Percentiles rank a stretch among this genome's conserved stretches.
phyloP scores from a whole-genome alignment of 2,113 vertebrate species.

The Ptychochromis oligacanthus region DNA sequence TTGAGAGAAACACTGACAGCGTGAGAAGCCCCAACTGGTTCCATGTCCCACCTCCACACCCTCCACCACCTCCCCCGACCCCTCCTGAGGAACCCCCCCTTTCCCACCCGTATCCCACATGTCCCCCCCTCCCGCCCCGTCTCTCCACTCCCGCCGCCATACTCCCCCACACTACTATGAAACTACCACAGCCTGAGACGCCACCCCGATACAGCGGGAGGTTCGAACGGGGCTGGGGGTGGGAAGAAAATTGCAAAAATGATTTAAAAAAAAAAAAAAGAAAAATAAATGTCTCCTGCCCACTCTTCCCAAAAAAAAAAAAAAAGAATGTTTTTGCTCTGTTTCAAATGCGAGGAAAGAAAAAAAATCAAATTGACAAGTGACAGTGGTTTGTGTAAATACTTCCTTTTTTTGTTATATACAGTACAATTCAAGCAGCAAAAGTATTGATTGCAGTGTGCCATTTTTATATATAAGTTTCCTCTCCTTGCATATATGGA shows the following conservation, averaged over 20 bases:
- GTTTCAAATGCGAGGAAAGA: conserved; percentile 67
- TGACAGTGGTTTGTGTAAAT: conserved; percentile 83
- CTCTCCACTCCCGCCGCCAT: conserved; percentile 27
- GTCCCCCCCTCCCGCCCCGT: conserved; percentile 37
- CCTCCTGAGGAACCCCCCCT: conserved; percentile 38
- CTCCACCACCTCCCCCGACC: conserved; percentile 31
- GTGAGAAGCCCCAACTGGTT: conserved; percentile 63
- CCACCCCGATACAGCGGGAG: conserved; percentile 52
- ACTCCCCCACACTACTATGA: conserved; percentile 43
- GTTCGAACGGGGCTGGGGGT: conserved; percentile 56
- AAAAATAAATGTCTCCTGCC: conserved; percentile 57
- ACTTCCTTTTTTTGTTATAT: conserved; percentile 84
- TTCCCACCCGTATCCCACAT: conserved; percentile 18
- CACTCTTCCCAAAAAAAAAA: conserved; percentile 69
- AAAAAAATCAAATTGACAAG: conserved; percentile 66
- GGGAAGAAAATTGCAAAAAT: conserved; percentile 48
- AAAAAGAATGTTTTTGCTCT: conserved; percentile 78
- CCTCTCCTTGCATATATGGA: conserved; percentile 72
- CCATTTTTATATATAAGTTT: conserved; percentile 80
- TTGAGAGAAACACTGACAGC: conserved; percentile 87
- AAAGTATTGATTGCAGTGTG: conserved; percentile 84
- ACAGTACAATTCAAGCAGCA: conserved; percentile 77
- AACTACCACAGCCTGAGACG: conserved; percentile 58
- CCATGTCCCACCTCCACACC: conserved; percentile 31
- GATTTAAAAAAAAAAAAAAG: conserved; percentile 21